Evolutionary conservation across 1,140 invertebrate species (phyloP).

Genomic region (Bombus difficillimus): DNA sequence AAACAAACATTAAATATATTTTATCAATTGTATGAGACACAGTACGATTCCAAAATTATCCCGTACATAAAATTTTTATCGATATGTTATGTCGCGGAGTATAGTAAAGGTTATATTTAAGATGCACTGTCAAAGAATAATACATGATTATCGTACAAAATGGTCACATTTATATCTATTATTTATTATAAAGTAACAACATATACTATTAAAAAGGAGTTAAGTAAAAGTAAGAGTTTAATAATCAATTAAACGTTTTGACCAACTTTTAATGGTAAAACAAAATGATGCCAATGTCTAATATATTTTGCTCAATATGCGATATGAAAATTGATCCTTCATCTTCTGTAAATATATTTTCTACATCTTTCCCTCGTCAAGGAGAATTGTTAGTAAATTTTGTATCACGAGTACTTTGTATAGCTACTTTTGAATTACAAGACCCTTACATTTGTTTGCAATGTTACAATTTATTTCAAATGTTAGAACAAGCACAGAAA

Average conservation of each 20-base stretch:
- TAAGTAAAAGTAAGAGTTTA: background rate
- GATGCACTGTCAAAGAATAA: background rate
- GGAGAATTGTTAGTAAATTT: constrained; percentile 70
- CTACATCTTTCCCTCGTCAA: constrained; percentile 69
- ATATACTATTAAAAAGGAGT: background rate
- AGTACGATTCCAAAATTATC: background rate
- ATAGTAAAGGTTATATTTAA: constrained; percentile 13
- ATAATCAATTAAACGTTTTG: background rate
- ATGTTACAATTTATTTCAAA: constrained; percentile 75
- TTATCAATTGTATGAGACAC: background rate
- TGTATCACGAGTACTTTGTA: constrained; percentile 64
- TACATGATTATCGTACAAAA: background rate
- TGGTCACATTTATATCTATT: background rate
- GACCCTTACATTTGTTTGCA: constrained; percentile 70
- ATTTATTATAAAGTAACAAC: constrained; percentile 32
- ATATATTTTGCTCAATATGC: constrained; percentile 71
- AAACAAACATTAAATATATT: background rate
- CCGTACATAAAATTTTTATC: background rate
- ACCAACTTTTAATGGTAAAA: background rate
- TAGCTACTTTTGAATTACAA: constrained; percentile 44
- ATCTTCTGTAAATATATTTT: constrained; percentile 72
- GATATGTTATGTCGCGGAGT: constrained; percentile 15
- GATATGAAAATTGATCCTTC: constrained; percentile 63
- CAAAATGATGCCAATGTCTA: constrained; percentile 30
- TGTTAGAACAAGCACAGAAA: constrained; percentile 75